These are phyloP conservation scores for Harpalus rubripes DNA, from an alignment of 2,888 invertebrate genomes.

Conservation along the genomic window DNA sequence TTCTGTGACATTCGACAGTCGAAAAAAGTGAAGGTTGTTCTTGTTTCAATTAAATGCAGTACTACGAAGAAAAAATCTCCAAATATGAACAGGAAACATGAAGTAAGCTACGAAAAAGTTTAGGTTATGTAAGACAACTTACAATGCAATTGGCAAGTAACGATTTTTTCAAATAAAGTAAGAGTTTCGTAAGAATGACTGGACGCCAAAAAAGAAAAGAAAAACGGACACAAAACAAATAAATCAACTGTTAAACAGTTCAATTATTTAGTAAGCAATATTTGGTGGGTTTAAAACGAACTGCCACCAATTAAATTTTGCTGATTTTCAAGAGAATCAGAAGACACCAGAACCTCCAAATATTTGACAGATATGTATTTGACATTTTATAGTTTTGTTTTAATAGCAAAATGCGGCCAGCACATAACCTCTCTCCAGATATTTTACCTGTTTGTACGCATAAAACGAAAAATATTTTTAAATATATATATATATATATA, in stretches of 20 bases:
- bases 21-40: slow-evolving; percentile 47
- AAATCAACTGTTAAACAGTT: neutral
- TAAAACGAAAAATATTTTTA: too few relatives aligned
- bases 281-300: too few relatives aligned
- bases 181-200: slow-evolving; percentile 29
- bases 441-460: too few relatives aligned
- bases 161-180: slow-evolving; percentile 34
- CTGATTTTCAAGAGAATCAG: too few relatives aligned
- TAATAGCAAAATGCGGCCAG: too few relatives aligned
- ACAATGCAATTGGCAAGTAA: slow-evolving; percentile 43
- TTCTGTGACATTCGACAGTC: slow-evolving; percentile 33
- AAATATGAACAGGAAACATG: slow-evolving; percentile 8
- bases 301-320: too few relatives aligned
- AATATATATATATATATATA: too few relatives aligned
- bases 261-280: neutral
- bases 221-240: neutral
- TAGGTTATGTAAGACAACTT: slow-evolving; percentile 17
- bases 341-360: too few relatives aligned
- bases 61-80: neutral
- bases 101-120: slow-evolving; percentile 1
- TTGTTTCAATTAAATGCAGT: slow-evolving; percentile 43
- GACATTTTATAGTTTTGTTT: neutral
- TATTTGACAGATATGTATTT: too few relatives aligned
- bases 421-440: too few relatives aligned
- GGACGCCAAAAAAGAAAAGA: slow-evolving; percentile 9